Percentiles rank a stretch among this genome's conserved stretches.
phyloP scores from a whole-genome alignment of 37 sponge, comb jelly and placozoan genomes.

The Axinella damicornis region DNA sequence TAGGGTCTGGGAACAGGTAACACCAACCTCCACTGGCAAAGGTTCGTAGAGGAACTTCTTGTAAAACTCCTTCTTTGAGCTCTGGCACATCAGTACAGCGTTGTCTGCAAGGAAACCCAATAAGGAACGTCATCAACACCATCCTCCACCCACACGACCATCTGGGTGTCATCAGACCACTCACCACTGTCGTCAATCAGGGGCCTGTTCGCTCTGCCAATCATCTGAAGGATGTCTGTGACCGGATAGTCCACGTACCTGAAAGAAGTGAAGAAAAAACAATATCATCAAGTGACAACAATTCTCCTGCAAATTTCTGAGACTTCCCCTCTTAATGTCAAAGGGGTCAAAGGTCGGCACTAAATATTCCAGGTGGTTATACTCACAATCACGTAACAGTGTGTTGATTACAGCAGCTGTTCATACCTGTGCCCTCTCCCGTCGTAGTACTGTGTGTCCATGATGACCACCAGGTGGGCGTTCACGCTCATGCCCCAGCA shows the following conservation, averaged over 20 bases:
- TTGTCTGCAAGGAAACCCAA: slow-evolving; percentile 36
- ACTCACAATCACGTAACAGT: no score
- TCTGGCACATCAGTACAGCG: slow-evolving; percentile 96
- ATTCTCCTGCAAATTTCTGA: no score
- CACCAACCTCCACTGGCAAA: slow-evolving; percentile 93
- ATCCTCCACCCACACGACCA: no score
- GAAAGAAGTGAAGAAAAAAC: neutral
- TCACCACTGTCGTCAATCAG: slow-evolving; percentile 78
- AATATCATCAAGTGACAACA: no score
- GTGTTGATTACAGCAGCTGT: neutral
- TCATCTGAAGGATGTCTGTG: slow-evolving; percentile 96
- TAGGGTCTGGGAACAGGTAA: no score
- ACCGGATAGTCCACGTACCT: slow-evolving; percentile 98
- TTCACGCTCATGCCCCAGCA: slow-evolving; percentile 85
- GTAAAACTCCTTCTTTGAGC: slow-evolving; percentile 97
- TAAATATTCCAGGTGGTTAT: no score
- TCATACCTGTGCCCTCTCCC: slow-evolving; percentile 90
- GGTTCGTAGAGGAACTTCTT: slow-evolving; percentile 99
- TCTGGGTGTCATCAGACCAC: no score
- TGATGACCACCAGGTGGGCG: slow-evolving; percentile 93
- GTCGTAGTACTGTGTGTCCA: slow-evolving; percentile 99
- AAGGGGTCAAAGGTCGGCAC: no score
- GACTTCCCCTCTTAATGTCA: no score
- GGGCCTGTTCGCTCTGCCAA: slow-evolving; percentile 90
- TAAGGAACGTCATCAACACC: neutral